Conservation (phyloP, 2,888 invertebrate genomes). For the Pocota personata region DNA sequence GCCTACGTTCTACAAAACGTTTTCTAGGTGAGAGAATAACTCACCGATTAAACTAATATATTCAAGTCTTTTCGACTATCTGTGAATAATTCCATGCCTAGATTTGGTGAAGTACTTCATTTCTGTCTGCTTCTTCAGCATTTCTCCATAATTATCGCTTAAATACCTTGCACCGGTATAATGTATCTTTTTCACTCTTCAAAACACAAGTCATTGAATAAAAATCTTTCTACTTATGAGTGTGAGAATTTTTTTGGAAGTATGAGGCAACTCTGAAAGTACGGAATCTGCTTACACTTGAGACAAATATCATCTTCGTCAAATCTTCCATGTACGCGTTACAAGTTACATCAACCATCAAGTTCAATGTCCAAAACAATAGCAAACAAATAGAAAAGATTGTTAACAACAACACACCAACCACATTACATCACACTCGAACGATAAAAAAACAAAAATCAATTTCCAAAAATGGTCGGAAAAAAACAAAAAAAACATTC, state of each 20-base stretch:
- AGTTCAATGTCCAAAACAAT: constrained; percentile 54
- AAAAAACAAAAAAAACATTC: constrained; percentile 1
- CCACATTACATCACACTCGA: constrained; percentile 20
- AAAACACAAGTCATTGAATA: too few relatives aligned
- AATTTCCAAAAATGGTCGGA: constrained; percentile 44
- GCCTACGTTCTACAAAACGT: too few relatives aligned
- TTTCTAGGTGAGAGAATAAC: too few relatives aligned
- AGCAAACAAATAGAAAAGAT: constrained; percentile 19
- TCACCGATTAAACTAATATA: too few relatives aligned
- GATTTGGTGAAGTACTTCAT: too few relatives aligned
- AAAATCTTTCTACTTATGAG: neutral
- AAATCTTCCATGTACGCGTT: neutral
- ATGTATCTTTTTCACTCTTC: too few relatives aligned
- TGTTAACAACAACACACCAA: constrained; percentile 35
- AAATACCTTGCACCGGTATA: too few relatives aligned
- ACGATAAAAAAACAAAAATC: too few relatives aligned
- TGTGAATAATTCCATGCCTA: too few relatives aligned
- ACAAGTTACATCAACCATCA: neutral
- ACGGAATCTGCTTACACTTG: neutral
- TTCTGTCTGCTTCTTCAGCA: too few relatives aligned
- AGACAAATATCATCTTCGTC: neutral
- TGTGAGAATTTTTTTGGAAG: neutral
- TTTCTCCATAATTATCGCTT: too few relatives aligned
- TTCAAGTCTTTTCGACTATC: too few relatives aligned
- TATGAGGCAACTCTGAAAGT: neutral